Base-by-base conservation (phyloP, 2,888 invertebrate species). In the Drosophila incognita region DNA sequence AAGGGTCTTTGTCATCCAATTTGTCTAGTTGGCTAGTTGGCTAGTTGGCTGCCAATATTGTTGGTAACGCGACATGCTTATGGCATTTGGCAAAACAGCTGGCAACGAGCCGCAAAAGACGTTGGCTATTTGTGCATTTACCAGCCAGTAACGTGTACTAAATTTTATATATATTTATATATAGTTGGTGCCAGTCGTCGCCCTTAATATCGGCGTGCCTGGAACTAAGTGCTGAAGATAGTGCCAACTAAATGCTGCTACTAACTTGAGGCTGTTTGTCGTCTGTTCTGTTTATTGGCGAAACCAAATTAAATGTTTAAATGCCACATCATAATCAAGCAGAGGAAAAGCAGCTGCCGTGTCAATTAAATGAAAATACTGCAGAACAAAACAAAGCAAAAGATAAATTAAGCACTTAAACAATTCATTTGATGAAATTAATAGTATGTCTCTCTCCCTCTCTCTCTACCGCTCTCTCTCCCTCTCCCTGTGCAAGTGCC, bases 321-420 rank as follows among this genome's bases (percentile, higher is more conserved):
- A 60, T 72, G 53, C 53, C 66, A 79, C 83, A 82, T 67, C 72
- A 76, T 76, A 81, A 84, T 82, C 46, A 59, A 36, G 29, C 42
- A 40, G 59, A 40, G 27, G 29, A 52, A 78, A 79, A 71, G 61
- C 85, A 85, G 88, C 86, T 85, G 85, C 42, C 60, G 53, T 71
- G 87, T 69, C 88, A 88, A 86, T 85, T 87, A 83, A 69, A 60
- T 62, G 38, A 62, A 51, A 79, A 79, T 79, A 82, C 76, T 82
- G 78, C 56, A 71, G 31, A 33, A 33, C 33, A 11, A 33, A 33
- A 33, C 73, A 38, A 70, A 60, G 66, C n/a, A 21, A 10, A 42
- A 79, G 65, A 82, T 76, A 71, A 76, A 85, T 87, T 71, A 71
- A 36, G 65, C 74, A 78, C 71, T 82, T 74, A 73, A 74, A 46